Percentiles rank a stretch among this genome's conserved stretches.
phyloP scores from a whole-genome alignment of 2,113 vertebrate genomes.

The Antechinus flavipes region DNA sequence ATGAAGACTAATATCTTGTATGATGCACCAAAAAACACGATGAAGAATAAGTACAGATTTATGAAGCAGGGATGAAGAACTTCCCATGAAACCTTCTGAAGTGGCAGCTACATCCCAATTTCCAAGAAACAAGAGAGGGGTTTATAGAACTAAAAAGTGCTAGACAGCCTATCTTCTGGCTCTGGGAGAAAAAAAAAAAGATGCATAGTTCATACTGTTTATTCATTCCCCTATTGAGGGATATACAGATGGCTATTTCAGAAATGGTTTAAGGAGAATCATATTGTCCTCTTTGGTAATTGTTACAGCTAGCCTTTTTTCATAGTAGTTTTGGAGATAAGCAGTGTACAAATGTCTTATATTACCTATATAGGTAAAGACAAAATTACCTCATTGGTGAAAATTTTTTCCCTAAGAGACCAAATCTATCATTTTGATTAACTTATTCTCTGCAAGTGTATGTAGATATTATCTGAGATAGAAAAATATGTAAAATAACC shows the following conservation, averaged over 20 bases:
- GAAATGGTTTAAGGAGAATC: background rate
- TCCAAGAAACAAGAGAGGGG: background rate
- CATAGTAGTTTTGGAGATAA: background rate
- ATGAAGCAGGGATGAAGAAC: background rate
- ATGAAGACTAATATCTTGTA: background rate
- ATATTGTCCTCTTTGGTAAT: background rate
- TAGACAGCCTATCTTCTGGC: background rate
- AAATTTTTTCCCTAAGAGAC: background rate
- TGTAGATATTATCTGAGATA: background rate
- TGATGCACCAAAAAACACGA: background rate
- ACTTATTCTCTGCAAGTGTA: background rate
- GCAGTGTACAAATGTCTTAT: background rate
- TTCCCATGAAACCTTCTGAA: background rate
- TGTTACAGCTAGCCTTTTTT: background rate
- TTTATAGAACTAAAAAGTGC: background rate
- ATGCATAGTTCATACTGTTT: background rate
- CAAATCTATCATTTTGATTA: background rate
- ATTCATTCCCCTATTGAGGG: background rate
- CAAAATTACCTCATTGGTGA: background rate
- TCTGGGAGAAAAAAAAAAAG: background rate
- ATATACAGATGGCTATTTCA: background rate
- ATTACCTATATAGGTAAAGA: background rate
- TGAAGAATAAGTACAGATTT: background rate
- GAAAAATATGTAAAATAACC: background rate
- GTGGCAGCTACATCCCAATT: background rate